Evolutionary conservation across 2,113 vertebrate species (phyloP).

Genomic region (Dinomys branickii): DNA sequence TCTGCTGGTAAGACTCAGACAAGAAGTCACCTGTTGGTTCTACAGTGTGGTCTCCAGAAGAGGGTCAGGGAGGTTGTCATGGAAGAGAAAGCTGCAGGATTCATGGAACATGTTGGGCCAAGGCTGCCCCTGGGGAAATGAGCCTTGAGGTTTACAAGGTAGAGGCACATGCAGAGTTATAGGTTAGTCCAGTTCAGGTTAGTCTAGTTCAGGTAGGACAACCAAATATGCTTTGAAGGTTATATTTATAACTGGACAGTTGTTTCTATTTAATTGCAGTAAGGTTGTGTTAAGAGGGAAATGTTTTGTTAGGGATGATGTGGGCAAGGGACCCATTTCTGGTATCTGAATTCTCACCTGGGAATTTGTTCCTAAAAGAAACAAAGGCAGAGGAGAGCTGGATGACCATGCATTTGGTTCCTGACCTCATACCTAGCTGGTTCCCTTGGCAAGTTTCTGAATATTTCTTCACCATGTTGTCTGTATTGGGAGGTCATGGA

Average conservation of each 20-base stretch:
- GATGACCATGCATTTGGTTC: slow-evolving; percentile 3
- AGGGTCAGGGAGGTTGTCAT: too few relatives aligned
- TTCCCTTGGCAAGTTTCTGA: neutral
- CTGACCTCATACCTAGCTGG: neutral
- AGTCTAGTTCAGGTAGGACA: neutral
- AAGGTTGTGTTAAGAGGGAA: neutral
- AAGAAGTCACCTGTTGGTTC: neutral
- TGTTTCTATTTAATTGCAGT: neutral
- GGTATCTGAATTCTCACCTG: neutral
- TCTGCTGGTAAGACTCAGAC: neutral
- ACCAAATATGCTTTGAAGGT: neutral
- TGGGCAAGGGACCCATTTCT: neutral
- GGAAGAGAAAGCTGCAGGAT: neutral
- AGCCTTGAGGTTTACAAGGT: neutral
- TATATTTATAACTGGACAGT: neutral
- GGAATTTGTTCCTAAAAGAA: slow-evolving; percentile 3
- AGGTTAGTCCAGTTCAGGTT: neutral
- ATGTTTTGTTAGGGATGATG: neutral
- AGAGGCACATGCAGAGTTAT: neutral
- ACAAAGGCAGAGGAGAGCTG: neutral
- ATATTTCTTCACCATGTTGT: neutral
- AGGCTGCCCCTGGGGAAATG: neutral
- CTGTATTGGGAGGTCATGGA: neutral
- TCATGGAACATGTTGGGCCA: neutral
- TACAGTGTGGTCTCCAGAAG: neutral